These are phyloP conservation scores for Haliclona indistincta DNA, from an alignment of 37 sponge, comb jelly and placozoan species.

Conservation along the genomic window DNA sequence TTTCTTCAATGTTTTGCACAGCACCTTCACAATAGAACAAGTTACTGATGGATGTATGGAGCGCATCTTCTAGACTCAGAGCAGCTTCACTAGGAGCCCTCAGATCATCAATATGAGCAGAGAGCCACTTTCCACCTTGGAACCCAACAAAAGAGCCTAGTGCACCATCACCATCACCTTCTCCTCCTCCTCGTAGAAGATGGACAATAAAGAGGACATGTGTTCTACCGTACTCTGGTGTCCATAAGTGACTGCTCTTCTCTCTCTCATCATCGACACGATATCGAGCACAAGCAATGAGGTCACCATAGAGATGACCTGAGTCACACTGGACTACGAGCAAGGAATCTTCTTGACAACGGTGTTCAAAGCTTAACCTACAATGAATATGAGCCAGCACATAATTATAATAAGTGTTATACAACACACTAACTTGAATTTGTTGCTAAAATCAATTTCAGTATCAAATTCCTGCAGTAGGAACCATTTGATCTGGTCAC, in stretches of 20 bases:
- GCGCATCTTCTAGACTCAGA: constrained; percentile 36
- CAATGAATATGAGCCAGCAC: neutral
- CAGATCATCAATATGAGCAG: constrained; percentile 75
- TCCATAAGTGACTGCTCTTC: neutral
- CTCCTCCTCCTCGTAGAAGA: constrained; percentile 58
- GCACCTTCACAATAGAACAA: constrained; percentile 30
- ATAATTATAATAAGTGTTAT: neutral
- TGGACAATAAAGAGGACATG: constrained; percentile 68
- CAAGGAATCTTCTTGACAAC: constrained; percentile 14
- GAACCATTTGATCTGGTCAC: neutral
- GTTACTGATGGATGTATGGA: constrained; percentile 47
- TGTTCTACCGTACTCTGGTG: constrained; percentile 17
- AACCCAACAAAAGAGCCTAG: constrained; percentile 56
- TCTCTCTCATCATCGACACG: constrained; percentile 57
- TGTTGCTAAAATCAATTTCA: constrained; percentile 72
- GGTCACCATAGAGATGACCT: constrained; percentile 77
- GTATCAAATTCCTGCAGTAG: constrained; percentile 82
- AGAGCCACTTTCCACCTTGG: constrained; percentile 79
- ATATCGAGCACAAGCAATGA: constrained; percentile 90
- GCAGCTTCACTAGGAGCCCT: constrained; percentile 31
- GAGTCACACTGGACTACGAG: constrained; percentile 85
- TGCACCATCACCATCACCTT: constrained; percentile 29
- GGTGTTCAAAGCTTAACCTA: too few relatives aligned
- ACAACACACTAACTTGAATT: constrained; percentile 51
- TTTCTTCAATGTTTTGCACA: neutral